Percentiles rank a stretch among this genome's conserved stretches.
Conservation (phyloP, 2,797 vertebrate species). For the Spondyliosoma cantharus region DNA sequence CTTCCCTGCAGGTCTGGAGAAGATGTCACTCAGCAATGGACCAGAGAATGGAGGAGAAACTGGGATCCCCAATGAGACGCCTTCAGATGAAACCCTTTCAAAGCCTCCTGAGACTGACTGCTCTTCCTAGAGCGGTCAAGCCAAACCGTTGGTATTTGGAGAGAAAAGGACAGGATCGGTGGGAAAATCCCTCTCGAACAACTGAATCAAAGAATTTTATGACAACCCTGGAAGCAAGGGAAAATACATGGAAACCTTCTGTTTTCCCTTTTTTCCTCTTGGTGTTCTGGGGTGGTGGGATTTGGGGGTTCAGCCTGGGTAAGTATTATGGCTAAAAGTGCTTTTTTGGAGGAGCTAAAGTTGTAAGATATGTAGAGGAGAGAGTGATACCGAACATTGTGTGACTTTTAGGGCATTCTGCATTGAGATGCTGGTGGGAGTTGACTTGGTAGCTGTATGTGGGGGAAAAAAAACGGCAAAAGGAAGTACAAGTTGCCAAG, state of each 20-base stretch:
- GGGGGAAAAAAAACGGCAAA: background rate
- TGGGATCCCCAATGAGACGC: conserved; percentile 85
- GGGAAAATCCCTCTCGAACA: conserved; percentile 5
- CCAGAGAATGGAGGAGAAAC: conserved; percentile 91
- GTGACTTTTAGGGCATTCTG: conserved; percentile 14
- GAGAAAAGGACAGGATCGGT: background rate
- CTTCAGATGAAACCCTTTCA: conserved; percentile 85
- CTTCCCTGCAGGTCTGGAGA: conserved; percentile 87
- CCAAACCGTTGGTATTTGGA: background rate
- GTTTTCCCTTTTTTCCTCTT: conserved; percentile 34
- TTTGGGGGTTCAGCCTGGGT: conserved; percentile 2
- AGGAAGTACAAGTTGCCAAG: background rate
- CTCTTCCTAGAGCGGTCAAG: conserved; percentile 84
- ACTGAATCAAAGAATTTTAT: conserved; percentile 33
- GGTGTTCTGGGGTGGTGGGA: conserved; percentile 1
- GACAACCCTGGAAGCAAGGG: conserved; percentile 11
- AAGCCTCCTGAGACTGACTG: conserved; percentile 85
- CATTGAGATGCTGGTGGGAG: background rate
- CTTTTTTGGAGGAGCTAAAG: background rate
- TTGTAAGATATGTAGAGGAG: conserved; percentile 17
- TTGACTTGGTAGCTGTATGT: background rate
- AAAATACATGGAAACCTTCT: background rate
- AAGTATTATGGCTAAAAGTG: conserved; percentile 16
- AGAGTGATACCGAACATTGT: conserved; percentile 8
- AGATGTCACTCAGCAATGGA: conserved; percentile 87